These are phyloP conservation scores for Cyrtorhinus lividipennis DNA, from an alignment of 1,140 invertebrate species.

Conservation along the genomic window DNA sequence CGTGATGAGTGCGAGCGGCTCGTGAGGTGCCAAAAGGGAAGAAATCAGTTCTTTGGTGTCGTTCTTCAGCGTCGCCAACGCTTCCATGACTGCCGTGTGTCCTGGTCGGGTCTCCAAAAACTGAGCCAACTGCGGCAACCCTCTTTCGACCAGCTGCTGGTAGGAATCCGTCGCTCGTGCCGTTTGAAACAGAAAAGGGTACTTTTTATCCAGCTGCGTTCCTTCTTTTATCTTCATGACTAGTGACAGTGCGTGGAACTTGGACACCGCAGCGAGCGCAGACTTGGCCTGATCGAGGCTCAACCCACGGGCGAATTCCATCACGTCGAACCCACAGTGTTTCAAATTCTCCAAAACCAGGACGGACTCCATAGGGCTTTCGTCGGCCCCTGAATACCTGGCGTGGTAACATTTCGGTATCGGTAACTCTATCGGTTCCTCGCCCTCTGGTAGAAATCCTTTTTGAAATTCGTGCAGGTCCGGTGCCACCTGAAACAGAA, in stretches of 20 bases:
- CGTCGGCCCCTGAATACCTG: slow-evolving; percentile 38
- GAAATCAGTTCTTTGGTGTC: slow-evolving; percentile 46
- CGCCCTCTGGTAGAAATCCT: slow-evolving; percentile 28
- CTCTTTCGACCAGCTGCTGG: slow-evolving; percentile 55
- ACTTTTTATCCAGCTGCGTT: slow-evolving; percentile 42
- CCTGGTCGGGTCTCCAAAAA: slow-evolving; percentile 51
- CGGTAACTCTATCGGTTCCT: slow-evolving; percentile 32
- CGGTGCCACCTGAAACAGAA: slow-evolving; percentile 40
- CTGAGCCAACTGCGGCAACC: slow-evolving; percentile 50
- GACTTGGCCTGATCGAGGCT: slow-evolving; percentile 45
- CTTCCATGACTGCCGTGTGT: slow-evolving; percentile 36
- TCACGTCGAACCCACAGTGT: slow-evolving; percentile 35
- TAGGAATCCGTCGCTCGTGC: slow-evolving; percentile 58
- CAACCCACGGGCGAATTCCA: slow-evolving; percentile 51
- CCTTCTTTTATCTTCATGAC: slow-evolving; percentile 46
- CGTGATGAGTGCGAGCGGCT: slow-evolving; percentile 52
- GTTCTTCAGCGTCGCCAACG: slow-evolving; percentile 37
- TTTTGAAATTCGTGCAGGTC: slow-evolving; percentile 41
- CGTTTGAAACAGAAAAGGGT: slow-evolving; percentile 58
- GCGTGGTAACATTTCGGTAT: slow-evolving; percentile 50
- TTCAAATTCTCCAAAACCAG: slow-evolving; percentile 46
- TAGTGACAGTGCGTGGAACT: slow-evolving; percentile 52
- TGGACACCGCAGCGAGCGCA: slow-evolving; percentile 51
- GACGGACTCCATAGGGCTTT: slow-evolving; percentile 43
- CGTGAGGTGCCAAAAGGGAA: slow-evolving; percentile 44